Conservation (phyloP, 2,797 vertebrate genomes). For the Eupleurogrammus muticus region DNA sequence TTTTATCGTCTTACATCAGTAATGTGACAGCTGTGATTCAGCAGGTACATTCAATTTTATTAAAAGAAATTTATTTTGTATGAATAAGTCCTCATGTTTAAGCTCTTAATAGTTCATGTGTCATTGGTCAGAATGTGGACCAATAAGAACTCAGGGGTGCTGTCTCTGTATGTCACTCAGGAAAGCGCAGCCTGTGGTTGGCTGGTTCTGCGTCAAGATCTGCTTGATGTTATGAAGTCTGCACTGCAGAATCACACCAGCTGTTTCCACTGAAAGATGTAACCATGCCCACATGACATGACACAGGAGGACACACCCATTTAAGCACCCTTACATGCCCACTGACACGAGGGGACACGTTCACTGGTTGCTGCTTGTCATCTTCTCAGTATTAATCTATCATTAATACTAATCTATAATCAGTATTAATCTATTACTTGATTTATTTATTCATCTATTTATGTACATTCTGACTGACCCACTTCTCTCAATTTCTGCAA, state of each 20-base stretch:
- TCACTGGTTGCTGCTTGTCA: too few species aligned
- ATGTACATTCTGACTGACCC: not conserved
- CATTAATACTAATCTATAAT: too few species aligned
- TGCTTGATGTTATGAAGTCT: constrained; percentile 27
- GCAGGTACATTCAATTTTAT: constrained; percentile 32
- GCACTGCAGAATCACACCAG: not conserved
- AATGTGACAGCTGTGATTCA: constrained; percentile 36
- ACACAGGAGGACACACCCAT: fast-evolving
- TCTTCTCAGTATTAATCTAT: too few species aligned
- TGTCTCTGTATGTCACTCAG: constrained; percentile 42
- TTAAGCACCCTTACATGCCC: too few species aligned
- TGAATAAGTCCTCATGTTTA: not conserved
- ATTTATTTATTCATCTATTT: not conserved
- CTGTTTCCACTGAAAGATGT: constrained; percentile 34
- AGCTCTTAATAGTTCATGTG: not conserved
- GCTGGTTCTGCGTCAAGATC: constrained; percentile 50
- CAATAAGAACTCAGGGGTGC: constrained; percentile 26
- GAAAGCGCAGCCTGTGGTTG: constrained; percentile 53
- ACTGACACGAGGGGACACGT: fast-evolving
- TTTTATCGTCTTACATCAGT: constrained; percentile 50
- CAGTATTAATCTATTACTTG: not conserved
- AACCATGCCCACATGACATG: not conserved
- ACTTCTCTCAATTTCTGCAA: not conserved
- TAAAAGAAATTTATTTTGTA: not conserved
- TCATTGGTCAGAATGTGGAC: constrained; percentile 3